These are phyloP conservation scores for Rhinophrynus dorsalis DNA, from an alignment of 2,797 vertebrate genomes.

Conservation along the genomic window DNA sequence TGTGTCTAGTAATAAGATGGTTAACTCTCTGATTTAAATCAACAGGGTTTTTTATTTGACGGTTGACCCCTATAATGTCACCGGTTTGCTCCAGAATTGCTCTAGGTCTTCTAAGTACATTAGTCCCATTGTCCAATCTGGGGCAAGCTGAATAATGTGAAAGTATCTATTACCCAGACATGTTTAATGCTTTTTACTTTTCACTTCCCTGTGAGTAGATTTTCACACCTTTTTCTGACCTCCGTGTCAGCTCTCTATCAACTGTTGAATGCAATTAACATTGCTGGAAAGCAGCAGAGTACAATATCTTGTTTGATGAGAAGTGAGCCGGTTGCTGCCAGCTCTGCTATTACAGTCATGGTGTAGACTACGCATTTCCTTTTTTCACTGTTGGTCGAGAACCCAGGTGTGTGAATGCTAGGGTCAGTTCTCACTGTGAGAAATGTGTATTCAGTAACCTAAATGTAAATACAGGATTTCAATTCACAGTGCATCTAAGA, in stretches of 20 bases:
- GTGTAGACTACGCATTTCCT: constrained; percentile 25
- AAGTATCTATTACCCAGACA: neutral
- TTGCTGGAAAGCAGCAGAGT: neutral
- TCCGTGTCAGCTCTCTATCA: constrained; percentile 15
- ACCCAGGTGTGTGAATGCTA: constrained; percentile 3
- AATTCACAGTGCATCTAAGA: neutral
- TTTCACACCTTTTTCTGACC: constrained; percentile 17
- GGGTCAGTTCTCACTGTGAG: constrained; percentile 19
- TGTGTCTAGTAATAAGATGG: no score
- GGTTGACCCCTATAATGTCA: no score
- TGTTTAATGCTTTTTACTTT: constrained; percentile 9
- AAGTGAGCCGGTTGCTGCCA: neutral
- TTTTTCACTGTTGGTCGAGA: constrained; percentile 37
- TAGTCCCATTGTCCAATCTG: no score
- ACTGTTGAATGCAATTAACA: constrained; percentile 34
- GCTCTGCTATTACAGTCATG: neutral
- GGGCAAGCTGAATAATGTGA: no score
- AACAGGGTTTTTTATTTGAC: no score
- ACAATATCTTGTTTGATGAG: constrained; percentile 8
- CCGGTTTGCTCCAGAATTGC: no score
- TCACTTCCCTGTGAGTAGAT: constrained; percentile 14
- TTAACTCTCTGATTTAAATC: no score
- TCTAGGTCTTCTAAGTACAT: no score
- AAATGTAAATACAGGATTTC: neutral
- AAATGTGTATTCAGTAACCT: constrained; percentile 6